Conservation (phyloP, 2,113 vertebrate species). For the Blennius ocellaris region DNA sequence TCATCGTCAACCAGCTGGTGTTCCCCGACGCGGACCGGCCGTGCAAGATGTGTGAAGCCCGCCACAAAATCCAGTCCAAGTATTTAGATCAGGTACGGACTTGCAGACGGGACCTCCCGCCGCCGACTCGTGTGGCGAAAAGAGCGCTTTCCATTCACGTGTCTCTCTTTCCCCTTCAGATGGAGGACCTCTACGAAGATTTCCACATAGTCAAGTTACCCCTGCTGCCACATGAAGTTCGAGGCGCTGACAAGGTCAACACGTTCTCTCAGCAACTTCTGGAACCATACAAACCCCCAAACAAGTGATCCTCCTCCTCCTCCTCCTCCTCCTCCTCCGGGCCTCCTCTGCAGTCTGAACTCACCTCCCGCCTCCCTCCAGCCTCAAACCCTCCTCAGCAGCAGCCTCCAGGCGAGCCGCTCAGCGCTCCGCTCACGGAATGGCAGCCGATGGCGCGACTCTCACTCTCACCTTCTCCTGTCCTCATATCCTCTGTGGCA, state of each 20-base stretch:
- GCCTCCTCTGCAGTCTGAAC: constrained; percentile 44
- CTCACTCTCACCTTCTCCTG: constrained; percentile 25
- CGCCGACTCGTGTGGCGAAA: too few relatives aligned
- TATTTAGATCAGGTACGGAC: constrained; percentile 94
- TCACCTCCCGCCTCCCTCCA: constrained; percentile 2
- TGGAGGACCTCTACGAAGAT: constrained; percentile 97
- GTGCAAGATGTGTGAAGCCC: constrained; percentile 95
- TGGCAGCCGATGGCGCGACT: constrained; percentile 14
- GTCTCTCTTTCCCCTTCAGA: constrained; percentile 77
- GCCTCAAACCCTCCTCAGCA: neutral
- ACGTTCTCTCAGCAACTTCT: constrained; percentile 92
- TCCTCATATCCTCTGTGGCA: constrained; percentile 35
- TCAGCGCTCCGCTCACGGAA: neutral
- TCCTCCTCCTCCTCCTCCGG: neutral
- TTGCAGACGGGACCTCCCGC: too few relatives aligned
- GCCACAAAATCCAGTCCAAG: constrained; percentile 97
- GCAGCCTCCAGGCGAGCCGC: constrained; percentile 40
- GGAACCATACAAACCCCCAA: constrained; percentile 93
- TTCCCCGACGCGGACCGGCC: constrained; percentile 90
- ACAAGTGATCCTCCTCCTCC: constrained; percentile 77
- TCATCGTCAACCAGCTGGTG: constrained; percentile 95
- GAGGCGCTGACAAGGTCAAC: constrained; percentile 93
- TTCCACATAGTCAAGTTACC: constrained; percentile 96
- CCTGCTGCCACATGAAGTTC: constrained; percentile 92
- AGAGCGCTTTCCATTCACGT: neutral